These are phyloP conservation scores for Lophochroa leadbeateri DNA, from an alignment of 2,113 vertebrate genomes.

Conservation along the genomic window DNA sequence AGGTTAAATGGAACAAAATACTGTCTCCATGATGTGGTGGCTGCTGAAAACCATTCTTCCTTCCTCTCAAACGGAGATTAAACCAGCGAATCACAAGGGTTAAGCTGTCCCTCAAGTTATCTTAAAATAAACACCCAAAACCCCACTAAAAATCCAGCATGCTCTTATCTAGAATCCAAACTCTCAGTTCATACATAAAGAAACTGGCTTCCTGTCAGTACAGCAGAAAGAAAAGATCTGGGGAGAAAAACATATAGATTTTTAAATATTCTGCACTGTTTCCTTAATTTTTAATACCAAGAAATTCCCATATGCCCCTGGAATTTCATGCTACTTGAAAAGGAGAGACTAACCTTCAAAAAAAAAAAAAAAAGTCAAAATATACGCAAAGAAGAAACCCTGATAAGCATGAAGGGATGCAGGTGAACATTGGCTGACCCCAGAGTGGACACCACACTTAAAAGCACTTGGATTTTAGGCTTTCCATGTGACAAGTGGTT, in stretches of 20 bases:
- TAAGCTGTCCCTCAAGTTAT: not conserved
- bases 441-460: not conserved
- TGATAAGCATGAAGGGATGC: not conserved
- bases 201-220: not conserved
- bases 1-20: not conserved
- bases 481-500: not conserved
- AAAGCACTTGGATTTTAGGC: not conserved
- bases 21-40: not conserved
- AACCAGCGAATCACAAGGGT: not conserved
- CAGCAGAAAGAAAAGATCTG: not conserved
- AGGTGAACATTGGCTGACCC: not conserved
- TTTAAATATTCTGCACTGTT: not conserved
- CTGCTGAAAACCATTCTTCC: not conserved
- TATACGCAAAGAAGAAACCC: not conserved
- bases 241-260: not conserved
- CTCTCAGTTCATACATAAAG: not conserved
- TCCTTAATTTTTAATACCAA: not conserved
- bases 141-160: not conserved
- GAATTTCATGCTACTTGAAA: not conserved
- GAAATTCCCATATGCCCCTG: not conserved
- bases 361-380: not conserved
- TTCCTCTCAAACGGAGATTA: not conserved
- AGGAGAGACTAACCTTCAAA: not conserved
- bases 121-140: not conserved
- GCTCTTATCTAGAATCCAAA: not conserved